Evolutionary conservation across 2,113 vertebrate genomes (phyloP).

Genomic region (Eudyptes chrysolophus): DNA sequence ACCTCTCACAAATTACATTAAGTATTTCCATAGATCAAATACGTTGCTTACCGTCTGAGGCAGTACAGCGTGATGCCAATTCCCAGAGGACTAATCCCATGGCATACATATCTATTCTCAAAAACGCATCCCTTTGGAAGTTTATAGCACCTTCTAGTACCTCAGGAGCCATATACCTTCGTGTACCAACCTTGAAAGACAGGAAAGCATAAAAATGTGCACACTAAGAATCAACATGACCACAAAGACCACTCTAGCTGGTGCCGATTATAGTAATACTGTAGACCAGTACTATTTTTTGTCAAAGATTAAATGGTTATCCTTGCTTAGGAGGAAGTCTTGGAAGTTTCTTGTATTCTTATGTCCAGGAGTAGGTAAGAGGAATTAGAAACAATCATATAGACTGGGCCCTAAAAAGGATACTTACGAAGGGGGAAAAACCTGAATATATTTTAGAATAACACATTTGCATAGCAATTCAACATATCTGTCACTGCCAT

Average conservation of each 20-base stretch:
- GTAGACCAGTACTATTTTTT: neutral
- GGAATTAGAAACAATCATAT: neutral
- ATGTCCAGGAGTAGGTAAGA: neutral
- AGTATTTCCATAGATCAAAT: neutral
- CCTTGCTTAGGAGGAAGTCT: neutral
- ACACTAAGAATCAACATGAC: rapidly evolving
- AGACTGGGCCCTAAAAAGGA: neutral
- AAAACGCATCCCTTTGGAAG: constrained; percentile 97
- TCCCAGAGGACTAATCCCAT: constrained; percentile 96
- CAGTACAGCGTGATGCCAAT: constrained; percentile 91
- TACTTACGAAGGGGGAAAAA: neutral
- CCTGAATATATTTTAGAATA: neutral
- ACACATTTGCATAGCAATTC: neutral
- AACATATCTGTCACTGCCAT: neutral
- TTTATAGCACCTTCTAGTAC: constrained; percentile 98
- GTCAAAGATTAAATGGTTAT: rapidly evolving
- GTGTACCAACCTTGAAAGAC: constrained; percentile 88
- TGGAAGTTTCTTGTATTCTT: neutral
- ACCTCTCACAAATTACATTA: neutral
- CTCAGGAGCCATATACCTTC: constrained; percentile 97
- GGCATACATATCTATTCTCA: constrained; percentile 98
- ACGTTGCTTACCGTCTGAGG: constrained; percentile 86
- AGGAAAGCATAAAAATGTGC: neutral
- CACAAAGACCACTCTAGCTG: neutral
- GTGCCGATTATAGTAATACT: rapidly evolving